Base-by-base conservation (phyloP, 2,797 vertebrate species). In the Leuciscus waleckii region DNA sequence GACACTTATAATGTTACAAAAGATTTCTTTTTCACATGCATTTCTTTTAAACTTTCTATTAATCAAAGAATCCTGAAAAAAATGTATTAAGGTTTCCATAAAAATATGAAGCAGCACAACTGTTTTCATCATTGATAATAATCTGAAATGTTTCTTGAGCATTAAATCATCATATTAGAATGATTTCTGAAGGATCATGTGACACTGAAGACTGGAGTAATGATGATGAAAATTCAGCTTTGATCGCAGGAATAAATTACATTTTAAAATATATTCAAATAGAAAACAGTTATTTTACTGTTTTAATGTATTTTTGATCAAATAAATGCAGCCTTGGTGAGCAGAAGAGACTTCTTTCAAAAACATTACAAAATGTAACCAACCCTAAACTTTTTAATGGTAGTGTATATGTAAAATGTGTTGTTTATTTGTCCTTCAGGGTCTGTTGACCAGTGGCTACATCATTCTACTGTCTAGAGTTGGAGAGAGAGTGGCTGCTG, bases 401-500 rank as follows among this genome's bases (percentile, higher is more conserved):
- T 10, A n/a, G 21, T 61, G 8, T 26, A 19, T 41, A 14, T 16
- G 9, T 29, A 29, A 63, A 63, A 16, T 3, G 0, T 29, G 61
- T 16, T 43, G 8, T 63, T 11, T 79, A 39, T 82, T 82, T 89
- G 75, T 89, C 89, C 61, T 39, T n/a, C 91, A 99, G 98, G 98
- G 97, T 26, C 85, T 97, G 85, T 92, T 99, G 90, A 99, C 98
- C 14, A 96, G 95, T 0, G 97, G 97, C n/a, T 99, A 99, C 93
- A 97, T 99, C 76, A 94, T 96, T 67, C 93, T 99, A 87, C 95
- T 99, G 58, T 97, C 98, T 0, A 95, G 92, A 23, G 92, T 99
- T 0, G 98, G 98, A 0, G 98, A 99, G 93, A 95, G 89, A 86
- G 96, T 99, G 63, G 98, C 97, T 0, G 93, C 95, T 43, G 94